These are phyloP conservation scores for Pampusana beccarii DNA, from an alignment of 2,113 vertebrate genomes.

Conservation along the genomic window DNA sequence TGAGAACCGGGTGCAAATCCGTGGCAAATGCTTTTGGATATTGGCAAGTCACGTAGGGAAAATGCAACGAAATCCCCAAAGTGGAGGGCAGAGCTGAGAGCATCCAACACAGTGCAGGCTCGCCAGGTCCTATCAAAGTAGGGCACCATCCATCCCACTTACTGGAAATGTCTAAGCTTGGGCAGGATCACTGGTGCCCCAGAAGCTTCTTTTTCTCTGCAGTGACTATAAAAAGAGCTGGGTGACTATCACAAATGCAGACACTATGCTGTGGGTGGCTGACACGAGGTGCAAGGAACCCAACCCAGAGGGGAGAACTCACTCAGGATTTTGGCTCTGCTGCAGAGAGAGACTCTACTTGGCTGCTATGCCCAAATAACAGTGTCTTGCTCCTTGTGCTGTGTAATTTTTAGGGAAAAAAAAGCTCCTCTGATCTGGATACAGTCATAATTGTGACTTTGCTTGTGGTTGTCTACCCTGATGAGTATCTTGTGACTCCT, in stretches of 20 bases:
- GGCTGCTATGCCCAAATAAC: neutral
- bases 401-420: neutral
- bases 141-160: neutral
- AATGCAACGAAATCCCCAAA: neutral
- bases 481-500: neutral
- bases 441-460: neutral
- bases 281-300: neutral
- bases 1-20: neutral
- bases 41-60: neutral
- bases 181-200: neutral
- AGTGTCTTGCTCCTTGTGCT: neutral
- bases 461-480: neutral
- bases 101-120: neutral
- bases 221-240: neutral
- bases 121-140: neutral
- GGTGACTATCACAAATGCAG: neutral
- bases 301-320: fast-evolving
- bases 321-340: neutral
- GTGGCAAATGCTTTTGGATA: neutral
- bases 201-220: neutral
- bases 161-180: neutral
- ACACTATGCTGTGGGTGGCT: fast-evolving
- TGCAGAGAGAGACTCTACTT: fast-evolving
- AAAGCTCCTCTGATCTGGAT: neutral
- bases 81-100: neutral